phyloP scores from a whole-genome alignment of 1,140 invertebrate species.

The Oreohelix idahoensis region DNA sequence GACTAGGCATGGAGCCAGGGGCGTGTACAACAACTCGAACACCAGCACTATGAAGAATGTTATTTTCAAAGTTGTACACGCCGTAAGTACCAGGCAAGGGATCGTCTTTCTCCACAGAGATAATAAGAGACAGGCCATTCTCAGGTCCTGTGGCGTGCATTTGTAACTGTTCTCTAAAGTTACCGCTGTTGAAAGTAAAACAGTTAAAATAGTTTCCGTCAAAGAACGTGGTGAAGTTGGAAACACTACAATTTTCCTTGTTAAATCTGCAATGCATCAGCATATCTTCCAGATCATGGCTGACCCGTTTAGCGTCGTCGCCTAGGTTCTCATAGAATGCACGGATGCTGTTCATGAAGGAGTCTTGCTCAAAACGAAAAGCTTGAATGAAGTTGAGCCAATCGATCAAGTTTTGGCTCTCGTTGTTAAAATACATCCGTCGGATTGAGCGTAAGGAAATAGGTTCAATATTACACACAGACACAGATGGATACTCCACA shows the following conservation, averaged over 20 bases:
- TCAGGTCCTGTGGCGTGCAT: slow-evolving; percentile 68
- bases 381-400: slow-evolving; percentile 59
- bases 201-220: slow-evolving; percentile 70
- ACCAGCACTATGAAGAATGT: slow-evolving; percentile 69
- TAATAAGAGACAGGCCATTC: slow-evolving; percentile 64
- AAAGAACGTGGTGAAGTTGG: slow-evolving; percentile 62
- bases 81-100: slow-evolving; percentile 62
- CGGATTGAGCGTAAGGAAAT: slow-evolving; percentile 59
- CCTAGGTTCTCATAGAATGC: slow-evolving; percentile 67
- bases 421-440: slow-evolving; percentile 29
- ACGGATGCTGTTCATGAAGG: slow-evolving; percentile 58
- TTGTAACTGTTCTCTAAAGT: slow-evolving; percentile 49
- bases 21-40: slow-evolving; percentile 72
- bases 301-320: slow-evolving; percentile 56
- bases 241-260: slow-evolving; percentile 49
- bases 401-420: slow-evolving; percentile 45
- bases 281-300: slow-evolving; percentile 61
- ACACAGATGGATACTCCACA: slow-evolving; percentile 66
- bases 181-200: slow-evolving; percentile 66
- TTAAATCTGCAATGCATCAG: slow-evolving; percentile 66
- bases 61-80: slow-evolving; percentile 64
- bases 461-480: slow-evolving; percentile 68
- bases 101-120: slow-evolving; percentile 67
- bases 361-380: slow-evolving; percentile 43
- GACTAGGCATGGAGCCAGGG: slow-evolving; percentile 72